Conservation (phyloP, 2,113 vertebrate genomes). For the Hepsetus odoe region DNA sequence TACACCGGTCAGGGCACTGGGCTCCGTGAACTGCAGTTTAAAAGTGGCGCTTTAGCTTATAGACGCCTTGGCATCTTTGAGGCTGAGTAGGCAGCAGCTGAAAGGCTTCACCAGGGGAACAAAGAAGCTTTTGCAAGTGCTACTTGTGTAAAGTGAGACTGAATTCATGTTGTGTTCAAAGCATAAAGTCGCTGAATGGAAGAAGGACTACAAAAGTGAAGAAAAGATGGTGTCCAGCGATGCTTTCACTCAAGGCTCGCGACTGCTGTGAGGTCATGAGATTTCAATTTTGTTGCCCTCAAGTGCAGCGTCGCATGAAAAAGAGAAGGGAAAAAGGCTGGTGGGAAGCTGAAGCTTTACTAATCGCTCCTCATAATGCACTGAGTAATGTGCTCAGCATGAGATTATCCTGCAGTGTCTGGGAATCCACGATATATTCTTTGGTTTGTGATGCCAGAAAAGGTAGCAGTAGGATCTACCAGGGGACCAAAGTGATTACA, state of each 20-base stretch:
- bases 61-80: background rate
- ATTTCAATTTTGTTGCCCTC: background rate
- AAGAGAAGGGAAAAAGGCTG: background rate
- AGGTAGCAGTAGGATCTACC: background rate
- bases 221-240: background rate
- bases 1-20: background rate
- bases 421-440: background rate
- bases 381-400: background rate
- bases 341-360: background rate
- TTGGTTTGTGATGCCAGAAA: background rate
- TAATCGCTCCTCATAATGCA: constrained; percentile 5
- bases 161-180: background rate
- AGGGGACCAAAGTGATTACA: background rate
- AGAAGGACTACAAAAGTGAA: constrained; percentile 2
- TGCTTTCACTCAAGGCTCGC: constrained; percentile 11
- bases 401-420: background rate
- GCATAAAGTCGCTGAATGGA: background rate
- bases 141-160: background rate
- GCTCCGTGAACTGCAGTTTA: background rate
- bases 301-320: background rate
- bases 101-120: background rate
- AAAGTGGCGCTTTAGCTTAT: background rate
- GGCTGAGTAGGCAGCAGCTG: background rate
- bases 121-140: background rate
- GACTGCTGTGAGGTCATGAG: background rate